Percentiles rank a stretch among this genome's conserved stretches.
Conservation (phyloP, 2,888 invertebrate species). For the Uropetala carovei region DNA sequence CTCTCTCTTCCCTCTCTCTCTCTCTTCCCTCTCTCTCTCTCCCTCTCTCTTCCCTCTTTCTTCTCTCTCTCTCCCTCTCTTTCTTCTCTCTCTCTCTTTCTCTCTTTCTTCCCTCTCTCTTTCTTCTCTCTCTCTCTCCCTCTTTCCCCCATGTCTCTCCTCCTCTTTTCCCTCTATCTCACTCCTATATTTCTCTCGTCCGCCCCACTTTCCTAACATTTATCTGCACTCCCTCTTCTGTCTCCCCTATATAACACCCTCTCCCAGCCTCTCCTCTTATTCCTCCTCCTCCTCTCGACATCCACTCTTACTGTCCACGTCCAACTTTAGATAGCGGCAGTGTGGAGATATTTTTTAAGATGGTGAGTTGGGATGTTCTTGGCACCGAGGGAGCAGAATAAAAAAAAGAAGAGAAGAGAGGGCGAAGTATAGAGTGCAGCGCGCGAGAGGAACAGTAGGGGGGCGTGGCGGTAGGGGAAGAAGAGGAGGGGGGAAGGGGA, state of each 20-base stretch:
- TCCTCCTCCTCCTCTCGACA: neutral
- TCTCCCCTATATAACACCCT: neutral
- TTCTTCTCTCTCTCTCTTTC: too few relatives aligned
- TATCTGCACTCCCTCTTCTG: neutral
- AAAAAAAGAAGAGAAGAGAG: neutral
- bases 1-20: neutral
- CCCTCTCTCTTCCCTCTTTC: neutral
- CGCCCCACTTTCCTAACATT: neutral
- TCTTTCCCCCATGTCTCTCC: neutral
- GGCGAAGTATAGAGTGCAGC: neutral
- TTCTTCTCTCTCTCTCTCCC: neutral
- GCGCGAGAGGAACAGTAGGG: too few relatives aligned
- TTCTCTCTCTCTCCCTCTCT: neutral
- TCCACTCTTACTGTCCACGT: neutral
- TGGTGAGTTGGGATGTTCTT: neutral
- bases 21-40: neutral
- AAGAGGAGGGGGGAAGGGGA: neutral
- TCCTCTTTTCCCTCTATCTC: neutral
- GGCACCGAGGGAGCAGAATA: neutral
- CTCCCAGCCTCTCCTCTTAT: neutral
- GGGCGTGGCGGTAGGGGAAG: too few relatives aligned
- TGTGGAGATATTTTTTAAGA: neutral
- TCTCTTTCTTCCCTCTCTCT: neutral
- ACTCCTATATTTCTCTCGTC: neutral
- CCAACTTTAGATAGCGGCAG: neutral